These are phyloP conservation scores for Mycteria americana DNA, from an alignment of 2,797 vertebrate genomes.

Conservation along the genomic window DNA sequence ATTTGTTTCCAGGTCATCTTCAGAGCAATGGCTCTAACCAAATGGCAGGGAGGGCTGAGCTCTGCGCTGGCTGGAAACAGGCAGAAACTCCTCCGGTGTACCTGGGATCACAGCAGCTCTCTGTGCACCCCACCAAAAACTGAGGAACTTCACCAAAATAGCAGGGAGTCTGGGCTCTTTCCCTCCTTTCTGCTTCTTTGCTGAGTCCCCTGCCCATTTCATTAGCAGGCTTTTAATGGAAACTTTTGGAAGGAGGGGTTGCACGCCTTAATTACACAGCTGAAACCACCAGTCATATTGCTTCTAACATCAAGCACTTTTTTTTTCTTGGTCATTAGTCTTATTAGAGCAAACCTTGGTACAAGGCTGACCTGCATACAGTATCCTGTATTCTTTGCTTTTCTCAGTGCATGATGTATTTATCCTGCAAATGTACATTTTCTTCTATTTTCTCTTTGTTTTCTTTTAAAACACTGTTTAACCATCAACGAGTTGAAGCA, in stretches of 20 bases:
- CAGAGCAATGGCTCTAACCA: background rate
- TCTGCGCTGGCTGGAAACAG: background rate
- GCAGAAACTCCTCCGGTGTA: background rate
- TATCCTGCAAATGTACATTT: background rate
- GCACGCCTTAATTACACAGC: background rate
- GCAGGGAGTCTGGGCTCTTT: background rate
- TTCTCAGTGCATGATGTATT: background rate
- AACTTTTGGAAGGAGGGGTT: background rate
- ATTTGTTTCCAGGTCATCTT: background rate
- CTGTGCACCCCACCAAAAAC: background rate
- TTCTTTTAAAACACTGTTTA: background rate
- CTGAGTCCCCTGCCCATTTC: background rate
- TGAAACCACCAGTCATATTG: background rate
- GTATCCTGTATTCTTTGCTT: background rate
- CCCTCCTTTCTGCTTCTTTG: background rate
- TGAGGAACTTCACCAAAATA: background rate
- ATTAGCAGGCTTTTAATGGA: background rate
- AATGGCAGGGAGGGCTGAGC: background rate
- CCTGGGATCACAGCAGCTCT: rapidly evolving
- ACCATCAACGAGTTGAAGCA: background rate
- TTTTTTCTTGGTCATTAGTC: background rate
- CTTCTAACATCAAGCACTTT: background rate
- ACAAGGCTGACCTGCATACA: background rate
- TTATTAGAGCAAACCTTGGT: background rate
- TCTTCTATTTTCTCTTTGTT: background rate